Conservation (phyloP, 2,888 invertebrate species). For the Acleris literana region DNA sequence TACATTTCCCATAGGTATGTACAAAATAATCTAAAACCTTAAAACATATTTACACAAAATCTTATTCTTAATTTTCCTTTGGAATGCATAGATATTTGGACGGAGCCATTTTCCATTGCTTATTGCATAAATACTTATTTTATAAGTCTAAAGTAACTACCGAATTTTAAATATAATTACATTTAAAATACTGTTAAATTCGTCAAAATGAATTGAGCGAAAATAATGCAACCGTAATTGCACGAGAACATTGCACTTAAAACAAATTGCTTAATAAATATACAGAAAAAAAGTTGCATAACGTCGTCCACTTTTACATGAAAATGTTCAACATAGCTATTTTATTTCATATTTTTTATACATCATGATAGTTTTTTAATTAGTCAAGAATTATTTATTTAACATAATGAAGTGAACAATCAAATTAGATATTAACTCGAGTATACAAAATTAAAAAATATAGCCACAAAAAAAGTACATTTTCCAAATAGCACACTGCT, state of each 20-base stretch:
- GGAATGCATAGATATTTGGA: slow-evolving; percentile 78
- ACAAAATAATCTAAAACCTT: slow-evolving; percentile 30
- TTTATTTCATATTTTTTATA: no score
- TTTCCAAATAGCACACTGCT: no score
- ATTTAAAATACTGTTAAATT: slow-evolving; percentile 53
- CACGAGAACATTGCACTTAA: slow-evolving; percentile 37
- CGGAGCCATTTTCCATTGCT: slow-evolving; percentile 59
- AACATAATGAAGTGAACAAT: no score
- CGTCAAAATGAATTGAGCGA: slow-evolving; percentile 42
- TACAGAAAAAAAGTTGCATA: slow-evolving; percentile 13
- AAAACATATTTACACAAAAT: slow-evolving; percentile 32
- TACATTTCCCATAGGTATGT: slow-evolving; percentile 28
- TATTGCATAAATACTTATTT: slow-evolving; percentile 43
- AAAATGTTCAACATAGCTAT: no score
- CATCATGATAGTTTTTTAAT: no score
- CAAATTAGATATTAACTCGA: no score
- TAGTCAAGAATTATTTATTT: no score
- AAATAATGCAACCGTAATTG: slow-evolving; percentile 44
- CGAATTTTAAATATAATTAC: slow-evolving; percentile 42
- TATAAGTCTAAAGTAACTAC: slow-evolving; percentile 40
- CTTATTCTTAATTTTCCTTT: slow-evolving; percentile 67
- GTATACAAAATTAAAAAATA: no score
- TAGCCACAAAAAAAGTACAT: no score
- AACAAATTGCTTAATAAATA: slow-evolving; percentile 18
- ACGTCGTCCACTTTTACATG: not conserved